A percentile compares a stretch with the other conserved stretches of the same genome.
phyloP scores from a whole-genome alignment of 2,888 invertebrate species.

The Euphydryas editha region DNA sequence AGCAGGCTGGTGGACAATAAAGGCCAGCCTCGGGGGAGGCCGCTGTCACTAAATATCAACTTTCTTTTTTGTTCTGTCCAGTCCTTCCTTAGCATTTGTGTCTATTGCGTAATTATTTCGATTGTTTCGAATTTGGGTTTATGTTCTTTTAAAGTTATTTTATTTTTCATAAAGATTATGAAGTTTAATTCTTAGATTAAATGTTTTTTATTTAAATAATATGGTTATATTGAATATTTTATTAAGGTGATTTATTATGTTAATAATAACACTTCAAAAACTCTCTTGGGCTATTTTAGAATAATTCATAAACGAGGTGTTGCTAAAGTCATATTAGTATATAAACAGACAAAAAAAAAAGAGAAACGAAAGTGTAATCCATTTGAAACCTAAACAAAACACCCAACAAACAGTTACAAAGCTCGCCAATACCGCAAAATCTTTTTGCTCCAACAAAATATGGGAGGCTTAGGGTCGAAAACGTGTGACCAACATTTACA shows the following conservation, averaged over 20 bases:
- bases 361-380: neutral
- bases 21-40: slow-evolving; percentile 52
- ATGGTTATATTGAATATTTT: neutral
- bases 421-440: slow-evolving; percentile 38
- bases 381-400: slow-evolving; percentile 32
- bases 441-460: slow-evolving; percentile 37
- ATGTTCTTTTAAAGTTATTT: neutral
- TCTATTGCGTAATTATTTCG: slow-evolving; percentile 36
- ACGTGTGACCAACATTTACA: slow-evolving; percentile 42
- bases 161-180: neutral
- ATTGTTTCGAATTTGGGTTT: slow-evolving; percentile 18
- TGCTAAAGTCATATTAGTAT: neutral
- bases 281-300: too few species aligned
- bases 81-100: slow-evolving; percentile 37
- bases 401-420: slow-evolving; percentile 32
- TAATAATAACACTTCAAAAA: too few species aligned
- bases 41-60: slow-evolving; percentile 68
- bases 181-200: neutral
- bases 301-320: neutral
- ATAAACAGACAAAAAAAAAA: neutral
- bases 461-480: slow-evolving; percentile 27
- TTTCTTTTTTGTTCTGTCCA: slow-evolving; percentile 49
- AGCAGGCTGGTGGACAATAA: slow-evolving; percentile 46
- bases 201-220: neutral
- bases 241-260: too few species aligned